Percentiles rank a stretch among this genome's conserved stretches.
These are phyloP conservation scores for Metellina segmentata DNA, from an alignment of 2,888 invertebrate species.

Conservation along the genomic window DNA sequence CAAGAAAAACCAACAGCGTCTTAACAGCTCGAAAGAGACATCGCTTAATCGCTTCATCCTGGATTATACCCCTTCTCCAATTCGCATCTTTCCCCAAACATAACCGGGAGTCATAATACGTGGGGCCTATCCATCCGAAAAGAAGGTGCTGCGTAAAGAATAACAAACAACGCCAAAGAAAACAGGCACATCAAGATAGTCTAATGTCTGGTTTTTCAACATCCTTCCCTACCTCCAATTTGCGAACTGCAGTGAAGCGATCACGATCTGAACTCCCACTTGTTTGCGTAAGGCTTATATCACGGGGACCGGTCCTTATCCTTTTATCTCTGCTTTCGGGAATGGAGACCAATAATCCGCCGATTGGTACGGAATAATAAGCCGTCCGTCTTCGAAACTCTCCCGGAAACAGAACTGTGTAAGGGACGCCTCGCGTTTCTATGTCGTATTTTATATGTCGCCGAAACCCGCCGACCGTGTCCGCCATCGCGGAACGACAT, in stretches of 20 bases:
- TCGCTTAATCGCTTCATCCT: neutral
- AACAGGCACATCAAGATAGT: neutral
- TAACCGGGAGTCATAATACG: neutral
- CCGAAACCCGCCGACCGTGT: slow-evolving; percentile 5
- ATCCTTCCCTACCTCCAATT: slow-evolving; percentile 4
- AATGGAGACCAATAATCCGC: slow-evolving; percentile 28
- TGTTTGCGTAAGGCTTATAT: slow-evolving; percentile 15
- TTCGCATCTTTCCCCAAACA: too few relatives aligned
- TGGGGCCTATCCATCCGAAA: neutral
- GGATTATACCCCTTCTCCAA: neutral
- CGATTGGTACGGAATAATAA: slow-evolving; percentile 28
- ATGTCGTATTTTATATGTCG: neutral
- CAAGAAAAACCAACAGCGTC: too few relatives aligned
- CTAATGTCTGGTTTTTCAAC: neutral
- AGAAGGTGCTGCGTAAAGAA: neutral
- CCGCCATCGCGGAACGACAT: neutral
- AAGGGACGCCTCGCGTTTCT: neutral
- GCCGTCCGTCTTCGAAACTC: slow-evolving; percentile 6
- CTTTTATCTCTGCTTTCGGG: slow-evolving; percentile 1
- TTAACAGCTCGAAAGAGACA: too few relatives aligned
- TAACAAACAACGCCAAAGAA: neutral
- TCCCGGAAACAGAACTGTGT: slow-evolving; percentile 28
- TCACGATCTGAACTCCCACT: neutral
- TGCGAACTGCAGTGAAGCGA: neutral
- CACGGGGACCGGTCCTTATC: slow-evolving; percentile 34